Evolutionary conservation across 2,888 invertebrate genomes (phyloP), one percentile per base, ranked within the genome.

Genomic region (Eustalomyia histrio): DNA sequence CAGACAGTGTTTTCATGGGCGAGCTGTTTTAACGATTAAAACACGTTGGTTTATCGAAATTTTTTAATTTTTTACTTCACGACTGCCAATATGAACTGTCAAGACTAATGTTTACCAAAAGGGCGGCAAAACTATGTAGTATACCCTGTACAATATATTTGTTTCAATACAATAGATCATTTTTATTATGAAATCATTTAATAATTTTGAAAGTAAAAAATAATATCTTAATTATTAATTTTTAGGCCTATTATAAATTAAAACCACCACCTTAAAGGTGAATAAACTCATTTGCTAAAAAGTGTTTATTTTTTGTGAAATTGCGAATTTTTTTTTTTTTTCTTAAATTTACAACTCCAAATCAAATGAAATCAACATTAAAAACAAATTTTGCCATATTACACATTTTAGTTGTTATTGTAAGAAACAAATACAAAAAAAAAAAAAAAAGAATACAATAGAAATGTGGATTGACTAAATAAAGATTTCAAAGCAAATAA

Each of bases 231-330:
- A 52, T 74, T 60, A 65, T 9, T 53, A 29, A 60, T 43, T 18
- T 16, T 60, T 29, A 61, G 61, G 43, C 52, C 53, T 43, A 68
- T 75, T 75, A 29, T 53, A 29, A 53, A 61, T 4, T 39, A 39
- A 29, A 24, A 53, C 29, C 18, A 53, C 29, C 18, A 67, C n/a
- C 35, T 4, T 17, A 58, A 12, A 63, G 76, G 1, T 76, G 33
- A 76, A 76, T 39, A 67, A 69, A 63, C 76, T 69, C 69, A 76
- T 76, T 68, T 68, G 61, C 61, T 29, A 68, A 69, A 57, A 60
- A 61, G 9, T n/a, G n/a, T 12, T 24, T 47, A 63, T 35, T 21
- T 61, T 6, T 50, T 33, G 29, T 33, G 33, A 39, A 67, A 68
- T 58, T 75, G 53, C 29, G 60, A 58, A 39, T 58, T 47, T 12